Percentiles rank a stretch among this genome's conserved stretches.
These are phyloP conservation scores for Rhinopithecus roxellana DNA, from an alignment of 2,113 vertebrate genomes.

Conservation along the genomic window DNA sequence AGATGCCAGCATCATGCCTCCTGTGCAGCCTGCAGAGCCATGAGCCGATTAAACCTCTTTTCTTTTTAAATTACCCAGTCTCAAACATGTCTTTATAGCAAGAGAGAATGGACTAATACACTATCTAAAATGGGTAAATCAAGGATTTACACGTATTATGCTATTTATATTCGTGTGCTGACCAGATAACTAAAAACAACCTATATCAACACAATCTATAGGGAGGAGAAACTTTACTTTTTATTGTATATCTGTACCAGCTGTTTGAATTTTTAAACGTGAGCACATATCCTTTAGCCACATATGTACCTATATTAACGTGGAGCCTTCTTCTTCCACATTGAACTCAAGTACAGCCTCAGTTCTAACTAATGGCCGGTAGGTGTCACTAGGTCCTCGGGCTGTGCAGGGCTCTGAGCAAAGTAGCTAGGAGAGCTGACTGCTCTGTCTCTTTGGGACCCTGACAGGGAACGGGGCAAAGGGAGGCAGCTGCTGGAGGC, in stretches of 20 bases:
- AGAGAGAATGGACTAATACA: too few relatives aligned
- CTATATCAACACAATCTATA: background rate
- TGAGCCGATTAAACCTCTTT: too few relatives aligned
- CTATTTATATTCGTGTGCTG: background rate
- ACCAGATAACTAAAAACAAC: background rate
- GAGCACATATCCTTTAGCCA: background rate
- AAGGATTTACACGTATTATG: background rate
- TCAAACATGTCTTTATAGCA: too few relatives aligned
- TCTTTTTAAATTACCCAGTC: too few relatives aligned
- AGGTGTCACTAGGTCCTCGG: background rate
- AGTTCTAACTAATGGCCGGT: background rate
- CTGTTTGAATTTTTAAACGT: background rate
- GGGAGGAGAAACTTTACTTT: background rate
- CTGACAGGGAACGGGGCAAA: background rate
- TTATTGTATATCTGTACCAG: background rate
- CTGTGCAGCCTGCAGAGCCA: too few relatives aligned
- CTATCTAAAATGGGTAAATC: background rate
- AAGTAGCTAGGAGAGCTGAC: too few relatives aligned
- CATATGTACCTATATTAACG: background rate
- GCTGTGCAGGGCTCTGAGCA: too few relatives aligned
- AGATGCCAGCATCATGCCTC: too few relatives aligned
- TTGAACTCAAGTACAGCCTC: background rate
- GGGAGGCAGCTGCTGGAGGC: background rate
- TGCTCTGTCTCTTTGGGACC: background rate
- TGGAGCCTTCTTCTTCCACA: accelerated